Percentiles rank a stretch among this genome's conserved stretches.
phyloP scores from a whole-genome alignment of 2,113 vertebrate species.

The Brachypteracias leptosomus region DNA sequence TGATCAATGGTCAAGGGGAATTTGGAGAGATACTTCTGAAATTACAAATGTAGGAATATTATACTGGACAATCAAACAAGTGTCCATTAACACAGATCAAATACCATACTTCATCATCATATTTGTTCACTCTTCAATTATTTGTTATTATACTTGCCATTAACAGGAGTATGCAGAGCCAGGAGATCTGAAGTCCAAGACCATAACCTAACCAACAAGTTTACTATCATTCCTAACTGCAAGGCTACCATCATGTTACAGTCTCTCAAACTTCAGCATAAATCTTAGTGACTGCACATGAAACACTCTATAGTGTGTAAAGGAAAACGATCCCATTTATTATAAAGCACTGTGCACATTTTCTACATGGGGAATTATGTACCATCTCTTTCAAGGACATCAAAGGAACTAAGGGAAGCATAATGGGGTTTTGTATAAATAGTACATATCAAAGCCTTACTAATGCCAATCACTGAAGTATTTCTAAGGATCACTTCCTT shows the following conservation, averaged over 20 bases:
- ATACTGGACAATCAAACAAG: rapidly evolving
- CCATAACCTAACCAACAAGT: neutral
- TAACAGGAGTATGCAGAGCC: neutral
- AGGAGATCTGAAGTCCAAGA: neutral
- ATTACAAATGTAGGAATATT: neutral
- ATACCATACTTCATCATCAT: neutral
- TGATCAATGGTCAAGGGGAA: neutral
- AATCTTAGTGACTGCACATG: neutral
- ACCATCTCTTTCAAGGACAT: constrained; percentile 24
- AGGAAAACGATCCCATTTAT: neutral
- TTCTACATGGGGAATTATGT: constrained; percentile 11
- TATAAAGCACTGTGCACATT: neutral
- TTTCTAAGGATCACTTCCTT: constrained; percentile 29
- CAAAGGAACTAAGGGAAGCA: constrained; percentile 25
- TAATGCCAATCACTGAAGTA: neutral
- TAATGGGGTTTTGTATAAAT: neutral
- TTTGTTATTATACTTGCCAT: neutral
- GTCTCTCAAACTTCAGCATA: neutral
- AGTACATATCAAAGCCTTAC: neutral
- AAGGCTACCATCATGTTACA: neutral
- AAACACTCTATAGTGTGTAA: neutral
- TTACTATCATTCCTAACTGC: neutral
- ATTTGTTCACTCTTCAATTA: neutral
- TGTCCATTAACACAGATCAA: neutral
- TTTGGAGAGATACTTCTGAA: neutral